These are phyloP conservation scores for Ctenochaetus hawaiiensis DNA, from an alignment of 2,797 vertebrate genomes.

Conservation along the genomic window DNA sequence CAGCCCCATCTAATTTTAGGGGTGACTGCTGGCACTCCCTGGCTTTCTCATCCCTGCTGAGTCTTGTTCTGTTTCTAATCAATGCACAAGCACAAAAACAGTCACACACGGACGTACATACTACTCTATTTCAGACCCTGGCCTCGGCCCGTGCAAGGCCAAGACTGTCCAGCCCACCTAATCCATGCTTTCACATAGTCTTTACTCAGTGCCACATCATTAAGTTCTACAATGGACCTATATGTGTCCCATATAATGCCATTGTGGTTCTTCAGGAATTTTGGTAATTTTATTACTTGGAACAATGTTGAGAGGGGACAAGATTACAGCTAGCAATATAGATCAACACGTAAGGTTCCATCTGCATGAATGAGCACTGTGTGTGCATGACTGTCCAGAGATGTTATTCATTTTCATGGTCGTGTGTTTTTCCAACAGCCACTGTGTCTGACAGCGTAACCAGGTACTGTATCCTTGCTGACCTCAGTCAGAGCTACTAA, in stretches of 20 bases:
- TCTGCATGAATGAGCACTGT: conserved; percentile 59
- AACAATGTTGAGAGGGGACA: conserved; percentile 35
- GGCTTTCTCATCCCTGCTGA: conserved; percentile 10
- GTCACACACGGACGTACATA: conserved; percentile 1
- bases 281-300: conserved; percentile 58
- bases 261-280: conserved; percentile 72
- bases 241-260: conserved; percentile 60
- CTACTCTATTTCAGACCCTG: conserved; percentile 37
- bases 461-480: conserved; percentile 76
- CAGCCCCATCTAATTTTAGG: conserved; percentile 19
- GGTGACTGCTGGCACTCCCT: conserved; percentile 2
- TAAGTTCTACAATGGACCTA: conserved; percentile 33
- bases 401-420: conserved; percentile 70
- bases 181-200: conserved; percentile 43
- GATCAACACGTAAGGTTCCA: conserved; percentile 31
- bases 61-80: conserved; percentile 61
- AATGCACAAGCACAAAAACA: conserved; percentile 29
- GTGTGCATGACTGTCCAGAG: conserved; percentile 54
- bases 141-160: conserved; percentile 12
- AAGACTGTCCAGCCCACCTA: conserved; percentile 26
- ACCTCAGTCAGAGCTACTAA: conserved; percentile 67
- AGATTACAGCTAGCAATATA: conserved; percentile 37
- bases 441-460: conserved; percentile 65
- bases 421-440: conserved; percentile 65
- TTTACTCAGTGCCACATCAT: conserved; percentile 62